Conservation (phyloP, 2,797 vertebrate species). For the Mallotus villosus region DNA sequence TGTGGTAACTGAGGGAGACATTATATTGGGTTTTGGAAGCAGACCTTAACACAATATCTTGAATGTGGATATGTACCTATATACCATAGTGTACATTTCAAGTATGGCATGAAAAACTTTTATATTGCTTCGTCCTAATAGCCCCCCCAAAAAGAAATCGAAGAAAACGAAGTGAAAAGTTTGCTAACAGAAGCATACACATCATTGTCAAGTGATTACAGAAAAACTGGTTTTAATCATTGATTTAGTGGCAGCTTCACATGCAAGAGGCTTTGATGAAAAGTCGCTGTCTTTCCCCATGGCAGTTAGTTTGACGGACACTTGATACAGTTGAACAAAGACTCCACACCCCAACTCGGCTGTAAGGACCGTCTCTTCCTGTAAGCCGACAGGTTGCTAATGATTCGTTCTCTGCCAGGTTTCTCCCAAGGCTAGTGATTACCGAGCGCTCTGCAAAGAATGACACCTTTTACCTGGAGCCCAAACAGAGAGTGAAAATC, state of each 20-base stretch:
- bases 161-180: background rate
- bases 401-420: conserved; percentile 61
- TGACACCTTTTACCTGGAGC: conserved; percentile 70
- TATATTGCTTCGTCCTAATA: background rate
- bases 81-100: background rate
- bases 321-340: conserved; percentile 49
- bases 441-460: conserved; percentile 61
- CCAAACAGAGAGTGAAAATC: conserved; percentile 15
- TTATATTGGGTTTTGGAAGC: background rate
- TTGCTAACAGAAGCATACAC: conserved; percentile 38
- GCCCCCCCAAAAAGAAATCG: background rate
- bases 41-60: too few species aligned
- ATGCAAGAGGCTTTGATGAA: conserved; percentile 57
- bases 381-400: conserved; percentile 54
- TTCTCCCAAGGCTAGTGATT: conserved; percentile 66
- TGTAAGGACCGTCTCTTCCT: conserved; percentile 27
- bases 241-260: conserved; percentile 54
- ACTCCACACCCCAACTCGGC: conserved; percentile 51
- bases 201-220: conserved; percentile 50
- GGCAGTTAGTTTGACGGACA: conserved; percentile 56
- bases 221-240: conserved; percentile 52
- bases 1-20: background rate
- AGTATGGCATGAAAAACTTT: background rate
- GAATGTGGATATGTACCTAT: too few species aligned
- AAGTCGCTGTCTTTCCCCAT: conserved; percentile 50